Base-by-base conservation (phyloP, 2,113 vertebrate species). In the Burhinus bistriatus region DNA sequence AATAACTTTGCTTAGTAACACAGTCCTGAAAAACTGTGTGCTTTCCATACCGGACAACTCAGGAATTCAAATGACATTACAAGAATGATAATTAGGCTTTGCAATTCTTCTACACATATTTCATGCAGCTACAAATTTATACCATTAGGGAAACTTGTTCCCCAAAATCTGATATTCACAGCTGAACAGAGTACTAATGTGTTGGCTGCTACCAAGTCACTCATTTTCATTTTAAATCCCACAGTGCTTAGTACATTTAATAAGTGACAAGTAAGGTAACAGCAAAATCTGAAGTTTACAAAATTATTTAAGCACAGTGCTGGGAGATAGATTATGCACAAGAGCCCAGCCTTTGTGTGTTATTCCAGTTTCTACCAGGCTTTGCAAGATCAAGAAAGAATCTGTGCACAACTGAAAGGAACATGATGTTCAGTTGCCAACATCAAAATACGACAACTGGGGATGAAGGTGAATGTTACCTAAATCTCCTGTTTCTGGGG, bases 221-320 rank as follows among this genome's bases (percentile, higher is more conserved):
- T 73, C 9, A 80, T 93, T 95, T 94, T 87, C 30, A 80, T 95
- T 87, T 91, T 40, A 95, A 94, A 88, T 86, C 71, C n/a, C 75
- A n/a, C 54, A 51, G 40, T 51, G 45, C 6, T 83, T 66, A 73
- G 65, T 90, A 59, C 5, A 66, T 62, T 76, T 77, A 73, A 26
- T 54, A 86, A 87, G 32, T 36, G n/a, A 66, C 51, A 93, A 88
- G 82, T 8, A 83, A 81, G 47, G 75, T 70, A 93, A 65, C 17
- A 73, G n/a, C 30, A 94, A 95, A 94, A 96, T 66, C 38, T 88
- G 55, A 93, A 88, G 68, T 90, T 92, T 86, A 62, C 40, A 70
- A 70, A 88, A 81, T 80, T 68, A 75, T 89, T 82, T 94, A 42
- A 65, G 22, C 6, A 7, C 49, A 14, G 13, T 62, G 12, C 9